Base-by-base conservation (phyloP, 2,888 invertebrate species). In the Nemurella pictetii region DNA sequence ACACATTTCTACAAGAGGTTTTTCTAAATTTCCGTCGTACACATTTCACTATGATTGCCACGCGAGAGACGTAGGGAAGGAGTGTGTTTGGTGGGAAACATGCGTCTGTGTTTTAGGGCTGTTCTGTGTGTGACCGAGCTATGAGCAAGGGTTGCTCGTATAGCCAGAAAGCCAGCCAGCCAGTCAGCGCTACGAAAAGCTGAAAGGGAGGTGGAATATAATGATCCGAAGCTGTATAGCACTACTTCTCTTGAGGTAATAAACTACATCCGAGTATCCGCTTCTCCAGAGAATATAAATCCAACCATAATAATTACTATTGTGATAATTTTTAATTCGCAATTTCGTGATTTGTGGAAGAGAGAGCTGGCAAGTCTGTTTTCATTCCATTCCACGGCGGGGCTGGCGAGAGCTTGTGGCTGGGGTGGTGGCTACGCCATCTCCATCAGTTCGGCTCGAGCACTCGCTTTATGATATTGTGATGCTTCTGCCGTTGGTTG, bases 251-350 rank as follows among this genome's bases (percentile, higher is more conserved):
- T 30, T 28, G 30, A 28, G 80, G 85, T 85, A 85, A 85, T 85
- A 85, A 85, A 85, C 83, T 29, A 85, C 29, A 55, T 55, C 55
- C 55, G 29, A 30, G 78, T 30, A 26, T 82, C 30, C 83, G 72
- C 73, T 84, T 36, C 85, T 85, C 85, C 35, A 81, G 84, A 84
- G 85, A 80, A 85, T 85, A 85, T 85, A 85, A 84, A 83, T 85
- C 83, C 85, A 85, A 74, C 84, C 81, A 83, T 85, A 85, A 85
- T 85, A 85, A 85, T 85, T 85, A 85, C 85, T 85, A 85, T 85
- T 85, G 85, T 85, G 85, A 85, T 85, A 84, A 85, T 85, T 85
- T 85, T 85, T 85, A 82, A 72, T 82, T 74, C 55, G 28, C 84
- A 80, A 80, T 84, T 55, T 55, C 20, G 81, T 85, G 85, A 85